phyloP scores from a whole-genome alignment of 2,888 invertebrate species.

The Steinernema hermaphroditum region DNA sequence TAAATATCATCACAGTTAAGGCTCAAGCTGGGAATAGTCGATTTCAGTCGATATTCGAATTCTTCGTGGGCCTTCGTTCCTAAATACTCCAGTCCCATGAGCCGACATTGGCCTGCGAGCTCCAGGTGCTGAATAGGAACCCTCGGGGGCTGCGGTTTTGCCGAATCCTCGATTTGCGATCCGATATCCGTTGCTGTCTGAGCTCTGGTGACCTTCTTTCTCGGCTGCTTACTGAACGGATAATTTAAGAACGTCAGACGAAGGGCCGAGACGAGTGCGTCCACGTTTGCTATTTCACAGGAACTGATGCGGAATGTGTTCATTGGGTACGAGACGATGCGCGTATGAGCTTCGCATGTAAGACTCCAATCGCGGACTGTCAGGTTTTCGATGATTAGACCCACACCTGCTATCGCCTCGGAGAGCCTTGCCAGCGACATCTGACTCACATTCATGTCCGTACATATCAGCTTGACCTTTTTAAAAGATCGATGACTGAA shows the following conservation, averaged over 20 bases:
- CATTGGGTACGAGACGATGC: background rate
- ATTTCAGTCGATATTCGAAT: background rate
- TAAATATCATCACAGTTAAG: conserved; percentile 15
- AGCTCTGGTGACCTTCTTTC: background rate
- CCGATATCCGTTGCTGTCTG: background rate
- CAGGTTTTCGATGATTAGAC: background rate
- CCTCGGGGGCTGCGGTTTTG: background rate
- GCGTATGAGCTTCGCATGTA: background rate
- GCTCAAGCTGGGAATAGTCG: background rate
- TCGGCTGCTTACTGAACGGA: background rate
- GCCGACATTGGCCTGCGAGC: background rate
- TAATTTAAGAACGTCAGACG: background rate
- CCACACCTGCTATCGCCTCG: background rate
- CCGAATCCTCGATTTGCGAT: background rate
- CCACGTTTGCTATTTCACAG: background rate
- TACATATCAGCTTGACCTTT: conserved; percentile 3
- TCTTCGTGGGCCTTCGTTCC: background rate
- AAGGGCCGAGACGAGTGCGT: background rate
- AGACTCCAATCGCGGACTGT: background rate
- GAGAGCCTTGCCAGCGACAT: background rate
- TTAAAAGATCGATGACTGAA: background rate
- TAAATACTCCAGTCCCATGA: background rate
- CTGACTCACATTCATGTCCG: background rate
- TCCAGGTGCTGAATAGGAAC: background rate
- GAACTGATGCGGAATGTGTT: conserved; percentile 5